Evolutionary conservation across 2,888 invertebrate species (phyloP).

Genomic region (Hybos culiciformis): DNA sequence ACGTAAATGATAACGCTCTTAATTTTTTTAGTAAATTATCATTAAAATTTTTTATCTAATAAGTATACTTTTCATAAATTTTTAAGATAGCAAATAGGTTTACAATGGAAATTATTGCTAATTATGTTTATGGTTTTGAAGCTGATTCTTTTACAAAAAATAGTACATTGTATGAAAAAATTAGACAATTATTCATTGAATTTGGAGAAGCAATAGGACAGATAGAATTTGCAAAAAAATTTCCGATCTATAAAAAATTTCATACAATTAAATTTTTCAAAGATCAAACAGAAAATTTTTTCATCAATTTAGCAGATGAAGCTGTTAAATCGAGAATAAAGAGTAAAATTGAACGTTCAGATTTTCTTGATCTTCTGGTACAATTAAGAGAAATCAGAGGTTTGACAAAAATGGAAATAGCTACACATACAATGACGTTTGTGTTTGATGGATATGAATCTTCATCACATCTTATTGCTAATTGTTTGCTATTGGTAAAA

Average conservation of each 20-base stretch:
- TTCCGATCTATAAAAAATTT: constrained; percentile 18
- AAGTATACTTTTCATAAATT: too few species aligned
- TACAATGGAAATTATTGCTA: constrained; percentile 36
- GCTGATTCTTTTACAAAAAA: constrained; percentile 30
- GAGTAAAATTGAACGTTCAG: constrained; percentile 21
- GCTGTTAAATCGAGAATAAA: constrained; percentile 21
- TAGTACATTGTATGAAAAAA: too few species aligned
- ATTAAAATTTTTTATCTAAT: neutral
- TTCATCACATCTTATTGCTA: constrained; percentile 23
- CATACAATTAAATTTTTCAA: constrained; percentile 21
- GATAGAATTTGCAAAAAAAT: too few species aligned
- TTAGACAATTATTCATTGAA: too few species aligned
- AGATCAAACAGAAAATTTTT: constrained; percentile 45
- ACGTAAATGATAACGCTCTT: neutral
- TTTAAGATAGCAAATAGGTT: constrained; percentile 26
- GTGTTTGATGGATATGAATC: constrained; percentile 32
- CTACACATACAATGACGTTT: constrained; percentile 28
- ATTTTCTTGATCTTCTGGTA: constrained; percentile 29
- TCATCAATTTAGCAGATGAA: constrained; percentile 19
- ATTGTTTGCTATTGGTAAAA: constrained; percentile 24
- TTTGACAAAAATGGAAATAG: constrained; percentile 18
- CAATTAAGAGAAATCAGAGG: constrained; percentile 24
- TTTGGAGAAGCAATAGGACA: too few species aligned
- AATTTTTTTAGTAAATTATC: neutral
- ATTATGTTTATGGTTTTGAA: constrained; percentile 36